These are phyloP conservation scores for Hylyphantes graminicola DNA, from an alignment of 1,140 invertebrate species.

Conservation along the genomic window DNA sequence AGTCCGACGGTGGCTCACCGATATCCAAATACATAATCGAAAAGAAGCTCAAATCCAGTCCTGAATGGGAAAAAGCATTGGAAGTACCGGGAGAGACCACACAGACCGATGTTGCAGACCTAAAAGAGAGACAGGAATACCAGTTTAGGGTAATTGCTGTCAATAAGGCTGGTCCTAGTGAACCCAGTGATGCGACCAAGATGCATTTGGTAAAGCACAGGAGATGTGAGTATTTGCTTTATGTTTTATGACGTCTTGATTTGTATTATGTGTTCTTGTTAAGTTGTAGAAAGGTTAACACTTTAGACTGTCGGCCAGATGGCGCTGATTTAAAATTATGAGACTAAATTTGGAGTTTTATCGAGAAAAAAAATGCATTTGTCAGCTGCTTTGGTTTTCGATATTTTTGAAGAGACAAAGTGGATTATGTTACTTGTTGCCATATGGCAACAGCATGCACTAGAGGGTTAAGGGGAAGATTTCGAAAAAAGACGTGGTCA, in stretches of 20 bases:
- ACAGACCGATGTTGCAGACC: conserved; percentile 82
- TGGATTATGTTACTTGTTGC: too few relatives aligned
- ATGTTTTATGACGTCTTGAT: not conserved
- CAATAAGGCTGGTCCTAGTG: conserved; percentile 95
- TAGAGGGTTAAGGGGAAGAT: too few relatives aligned
- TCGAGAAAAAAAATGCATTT: too few relatives aligned
- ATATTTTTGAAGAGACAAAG: too few relatives aligned
- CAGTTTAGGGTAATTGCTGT: conserved; percentile 95
- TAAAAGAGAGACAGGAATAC: conserved; percentile 92
- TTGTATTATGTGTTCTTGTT: not conserved
- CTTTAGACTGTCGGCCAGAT: not conserved
- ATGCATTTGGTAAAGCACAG: conserved; percentile 91
- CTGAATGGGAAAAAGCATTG: conserved; percentile 82
- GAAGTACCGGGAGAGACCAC: conserved; percentile 84
- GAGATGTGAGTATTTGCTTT: conserved; percentile 77
- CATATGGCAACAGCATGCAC: too few relatives aligned
- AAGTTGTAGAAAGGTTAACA: not conserved
- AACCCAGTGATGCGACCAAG: conserved; percentile 91
- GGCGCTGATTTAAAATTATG: too few relatives aligned
- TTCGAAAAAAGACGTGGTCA: not conserved
- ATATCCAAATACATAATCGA: conserved; percentile 98
- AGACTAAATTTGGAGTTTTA: too few relatives aligned
- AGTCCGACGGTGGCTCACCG: conserved; percentile 91
- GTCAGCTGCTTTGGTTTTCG: too few relatives aligned
- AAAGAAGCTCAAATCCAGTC: conserved; percentile 87